Evolutionary conservation across 2,113 vertebrate genomes (phyloP), one percentile per base, ranked within the genome.

Genomic region (Apaloderma vittatum): DNA sequence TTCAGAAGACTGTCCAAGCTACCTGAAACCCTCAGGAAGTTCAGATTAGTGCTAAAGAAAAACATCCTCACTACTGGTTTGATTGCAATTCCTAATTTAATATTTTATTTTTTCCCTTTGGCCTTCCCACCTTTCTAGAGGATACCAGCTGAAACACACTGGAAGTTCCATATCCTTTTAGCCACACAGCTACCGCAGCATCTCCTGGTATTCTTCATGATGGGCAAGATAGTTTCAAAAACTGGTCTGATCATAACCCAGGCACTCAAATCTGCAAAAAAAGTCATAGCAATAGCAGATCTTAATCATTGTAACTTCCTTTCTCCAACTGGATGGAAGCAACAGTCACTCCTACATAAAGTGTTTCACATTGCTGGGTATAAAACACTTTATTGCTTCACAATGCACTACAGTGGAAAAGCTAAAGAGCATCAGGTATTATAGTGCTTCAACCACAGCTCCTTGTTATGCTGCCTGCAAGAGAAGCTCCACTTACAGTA

Each of bases 321-420:
- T 85, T 29, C 4, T 65, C 21, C n/a, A 26, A 8, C 19, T 34
- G 7, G 22, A 62, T 70, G 6, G 6, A 68, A 34, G 13, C 2
- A 45, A 5, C 0, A 2, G 19, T 11, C 26, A 27, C 37, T 58
- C 22, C 8, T 29, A 19, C 22, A 19, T 17, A 10, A 26, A 70
- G 15, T 12, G 8, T 70, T 61, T 52, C 29, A 27, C 57, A 14
- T 2, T 43, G 3, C 7, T 6, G 0, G 7, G 16, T 48, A 3
- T 49, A 14, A 58, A 74, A 65, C 9, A 19, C 14, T 15, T 18
- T 1, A 21, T 20, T n/a, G 18, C 20, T 68, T 49, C 15, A 14
- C 27, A 27, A 29, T 2, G 3, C 6, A 61, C n/a, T 19, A 1
- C 0, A 43, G 12, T 4, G 17, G 32, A 45, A 77, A 67, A 65